phyloP scores from a whole-genome alignment of 2,113 vertebrate species.

The Cynopterus brachyotis region DNA sequence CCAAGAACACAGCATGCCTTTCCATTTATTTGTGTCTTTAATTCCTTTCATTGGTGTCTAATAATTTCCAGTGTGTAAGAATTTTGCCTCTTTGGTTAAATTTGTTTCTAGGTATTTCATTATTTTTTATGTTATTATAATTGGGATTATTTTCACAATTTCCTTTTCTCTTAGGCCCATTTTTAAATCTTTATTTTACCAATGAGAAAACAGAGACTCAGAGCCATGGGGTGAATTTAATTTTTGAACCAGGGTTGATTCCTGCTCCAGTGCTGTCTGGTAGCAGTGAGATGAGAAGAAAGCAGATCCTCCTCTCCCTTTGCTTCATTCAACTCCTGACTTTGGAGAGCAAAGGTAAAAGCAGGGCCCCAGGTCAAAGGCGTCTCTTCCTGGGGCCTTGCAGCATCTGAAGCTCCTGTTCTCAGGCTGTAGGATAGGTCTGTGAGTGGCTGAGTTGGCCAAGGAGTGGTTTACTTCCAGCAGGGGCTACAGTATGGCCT shows the following conservation, averaged over 20 bases:
- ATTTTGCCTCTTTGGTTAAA: neutral
- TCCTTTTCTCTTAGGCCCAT: neutral
- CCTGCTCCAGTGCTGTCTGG: neutral
- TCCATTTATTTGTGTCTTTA: neutral
- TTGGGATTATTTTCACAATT: slow-evolving; percentile 17
- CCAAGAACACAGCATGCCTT: neutral
- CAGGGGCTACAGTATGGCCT: neutral
- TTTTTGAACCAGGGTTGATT: neutral
- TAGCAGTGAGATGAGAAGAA: neutral
- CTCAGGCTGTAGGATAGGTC: neutral
- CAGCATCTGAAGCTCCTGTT: neutral
- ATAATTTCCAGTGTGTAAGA: neutral
- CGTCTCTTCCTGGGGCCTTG: neutral
- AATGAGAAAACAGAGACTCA: neutral
- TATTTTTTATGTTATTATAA: neutral
- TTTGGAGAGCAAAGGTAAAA: neutral
- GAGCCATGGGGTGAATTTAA: neutral
- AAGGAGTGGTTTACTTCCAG: neutral
- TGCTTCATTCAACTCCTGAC: neutral
- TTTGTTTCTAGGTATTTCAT: slow-evolving; percentile 2
- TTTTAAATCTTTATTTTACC: neutral
- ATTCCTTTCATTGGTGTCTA: neutral
- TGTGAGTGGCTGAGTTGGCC: neutral
- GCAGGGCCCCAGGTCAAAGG: neutral
- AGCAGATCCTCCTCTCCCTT: neutral